Percentiles rank a stretch among this genome's conserved stretches.
phyloP scores from a whole-genome alignment of 2,797 vertebrate genomes.

The Otus scops region DNA sequence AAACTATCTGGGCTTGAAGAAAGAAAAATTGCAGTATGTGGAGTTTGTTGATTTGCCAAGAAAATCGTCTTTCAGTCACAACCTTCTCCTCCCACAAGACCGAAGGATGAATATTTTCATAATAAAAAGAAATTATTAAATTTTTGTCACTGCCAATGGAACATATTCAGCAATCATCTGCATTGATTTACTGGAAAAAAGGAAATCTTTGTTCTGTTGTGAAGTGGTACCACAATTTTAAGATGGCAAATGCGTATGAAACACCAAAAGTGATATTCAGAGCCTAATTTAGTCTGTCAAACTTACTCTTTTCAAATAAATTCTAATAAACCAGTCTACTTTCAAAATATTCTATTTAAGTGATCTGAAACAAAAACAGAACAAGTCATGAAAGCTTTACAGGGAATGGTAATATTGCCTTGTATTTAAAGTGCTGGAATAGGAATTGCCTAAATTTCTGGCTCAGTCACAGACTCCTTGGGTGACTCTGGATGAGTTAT shows the following conservation, averaged over 20 bases:
- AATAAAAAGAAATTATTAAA: constrained; percentile 12
- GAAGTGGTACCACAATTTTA: neutral
- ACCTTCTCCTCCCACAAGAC: constrained; percentile 8
- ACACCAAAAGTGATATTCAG: neutral
- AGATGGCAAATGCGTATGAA: neutral
- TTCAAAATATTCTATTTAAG: constrained; percentile 18
- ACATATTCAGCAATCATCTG: neutral
- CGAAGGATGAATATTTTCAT: constrained; percentile 25
- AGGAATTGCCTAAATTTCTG: neutral
- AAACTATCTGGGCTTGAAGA: neutral
- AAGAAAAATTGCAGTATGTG: neutral
- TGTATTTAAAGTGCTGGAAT: neutral
- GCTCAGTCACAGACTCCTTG: neutral
- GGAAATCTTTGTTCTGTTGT: constrained; percentile 8
- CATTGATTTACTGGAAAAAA: constrained; percentile 38
- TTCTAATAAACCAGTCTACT: neutral
- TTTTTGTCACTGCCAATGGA: constrained; percentile 7
- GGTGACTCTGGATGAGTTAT: neutral
- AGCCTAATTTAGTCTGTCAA: neutral
- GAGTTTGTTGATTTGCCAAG: constrained; percentile 27
- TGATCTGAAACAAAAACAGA: constrained; percentile 21
- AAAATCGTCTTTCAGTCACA: constrained; percentile 31
- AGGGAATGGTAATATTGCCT: neutral
- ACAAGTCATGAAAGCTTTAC: constrained; percentile 4
- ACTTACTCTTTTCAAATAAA: neutral